phyloP scores from a whole-genome alignment of 2,888 invertebrate species.

The Stegana nigrithorax region DNA sequence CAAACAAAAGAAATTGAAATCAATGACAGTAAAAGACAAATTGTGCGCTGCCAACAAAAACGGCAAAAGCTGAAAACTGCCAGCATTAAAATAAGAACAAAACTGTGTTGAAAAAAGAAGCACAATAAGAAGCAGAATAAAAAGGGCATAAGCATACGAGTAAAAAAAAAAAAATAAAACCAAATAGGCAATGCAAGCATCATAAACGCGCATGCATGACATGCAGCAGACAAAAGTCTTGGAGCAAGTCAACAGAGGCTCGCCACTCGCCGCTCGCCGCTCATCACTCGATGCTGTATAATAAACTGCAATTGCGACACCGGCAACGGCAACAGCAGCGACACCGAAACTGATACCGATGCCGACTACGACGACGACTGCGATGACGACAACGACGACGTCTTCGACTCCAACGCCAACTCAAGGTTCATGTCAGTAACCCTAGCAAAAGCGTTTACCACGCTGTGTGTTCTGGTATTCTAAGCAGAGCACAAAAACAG shows the following conservation, averaged over 20 bases:
- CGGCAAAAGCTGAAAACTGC: constrained; percentile 44
- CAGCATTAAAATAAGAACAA: background rate
- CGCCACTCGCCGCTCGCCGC: too few relatives aligned
- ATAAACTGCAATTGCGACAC: background rate
- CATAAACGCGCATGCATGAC: constrained; percentile 10
- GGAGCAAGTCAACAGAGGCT: constrained; percentile 12
- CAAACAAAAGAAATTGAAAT: constrained; percentile 51
- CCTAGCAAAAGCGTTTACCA: constrained; percentile 31
- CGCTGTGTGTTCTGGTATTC: background rate
- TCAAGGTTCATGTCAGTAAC: constrained; percentile 64
- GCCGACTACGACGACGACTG: constrained; percentile 26
- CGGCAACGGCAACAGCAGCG: constrained; percentile 13
- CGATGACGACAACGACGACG: constrained; percentile 12
- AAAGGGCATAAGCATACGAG: background rate
- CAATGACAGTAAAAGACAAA: constrained; percentile 62
- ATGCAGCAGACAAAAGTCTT: constrained; percentile 30
- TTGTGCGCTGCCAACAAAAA: constrained; percentile 51
- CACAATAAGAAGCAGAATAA: background rate
- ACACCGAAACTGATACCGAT: background rate
- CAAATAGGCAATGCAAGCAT: background rate
- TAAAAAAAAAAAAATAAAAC: constrained; percentile 13
- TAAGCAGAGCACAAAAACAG: constrained; percentile 32
- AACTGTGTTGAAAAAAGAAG: constrained; percentile 17
- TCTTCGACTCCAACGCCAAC: constrained; percentile 38
- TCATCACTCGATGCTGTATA: too few relatives aligned